Evolutionary conservation across 2,888 invertebrate species (phyloP).

Genomic region (Altica lythri): DNA sequence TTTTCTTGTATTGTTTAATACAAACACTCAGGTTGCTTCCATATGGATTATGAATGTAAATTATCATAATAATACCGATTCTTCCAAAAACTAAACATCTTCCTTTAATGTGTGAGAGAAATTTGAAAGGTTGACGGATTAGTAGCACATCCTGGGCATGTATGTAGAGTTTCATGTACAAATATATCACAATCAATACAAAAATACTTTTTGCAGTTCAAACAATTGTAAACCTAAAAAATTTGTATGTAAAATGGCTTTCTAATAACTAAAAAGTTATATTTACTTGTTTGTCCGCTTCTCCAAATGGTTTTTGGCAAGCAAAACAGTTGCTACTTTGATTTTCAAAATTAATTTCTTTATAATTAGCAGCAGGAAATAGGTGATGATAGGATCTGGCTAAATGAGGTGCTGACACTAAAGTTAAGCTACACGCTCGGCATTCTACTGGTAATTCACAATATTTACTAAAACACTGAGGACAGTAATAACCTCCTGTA

Average conservation of each 20-base stretch:
- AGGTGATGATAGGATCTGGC: conserved; percentile 97
- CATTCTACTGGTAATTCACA: conserved; percentile 98
- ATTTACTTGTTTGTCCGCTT: conserved; percentile 72
- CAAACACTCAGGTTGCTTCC: too few species aligned
- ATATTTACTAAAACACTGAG: conserved; percentile 97
- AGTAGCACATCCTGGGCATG: conserved; percentile 95
- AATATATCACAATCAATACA: conserved; percentile 96
- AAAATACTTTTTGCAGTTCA: conserved; percentile 77
- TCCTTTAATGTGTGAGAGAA: conserved; percentile 37
- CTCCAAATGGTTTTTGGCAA: conserved; percentile 72
- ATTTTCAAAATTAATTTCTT: conserved; percentile 69
- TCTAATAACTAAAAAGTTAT: not conserved
- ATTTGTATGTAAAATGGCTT: not conserved
- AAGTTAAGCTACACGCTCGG: conserved; percentile 89
- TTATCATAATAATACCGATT: too few species aligned
- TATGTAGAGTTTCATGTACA: conserved; percentile 91
- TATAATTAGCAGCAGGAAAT: conserved; percentile 88
- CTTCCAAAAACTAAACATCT: conserved; percentile 16
- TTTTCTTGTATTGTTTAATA: too few species aligned
- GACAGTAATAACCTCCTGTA: conserved; percentile 83
- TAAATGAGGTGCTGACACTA: conserved; percentile 97
- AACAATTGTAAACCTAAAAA: conserved; percentile 79
- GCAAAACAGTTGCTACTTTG: conserved; percentile 70
- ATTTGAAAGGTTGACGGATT: conserved; percentile 60
- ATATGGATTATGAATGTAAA: too few species aligned